phyloP scores from a whole-genome alignment of 2,888 invertebrate genomes.

The Strigamia crassipes region DNA sequence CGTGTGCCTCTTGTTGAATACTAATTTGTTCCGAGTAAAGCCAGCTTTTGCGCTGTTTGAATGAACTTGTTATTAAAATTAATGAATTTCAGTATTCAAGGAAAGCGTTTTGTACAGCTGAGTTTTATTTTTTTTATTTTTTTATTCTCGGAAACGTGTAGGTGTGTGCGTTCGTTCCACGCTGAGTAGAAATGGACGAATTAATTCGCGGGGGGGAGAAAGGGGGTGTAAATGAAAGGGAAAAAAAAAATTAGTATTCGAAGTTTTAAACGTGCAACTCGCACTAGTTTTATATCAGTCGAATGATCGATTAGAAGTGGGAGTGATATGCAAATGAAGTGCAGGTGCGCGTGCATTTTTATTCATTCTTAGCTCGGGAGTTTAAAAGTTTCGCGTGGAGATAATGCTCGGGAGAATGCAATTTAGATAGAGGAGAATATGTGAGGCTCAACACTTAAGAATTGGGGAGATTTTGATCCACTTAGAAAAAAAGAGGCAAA shows the following conservation, averaged over 20 bases:
- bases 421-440: slow-evolving; percentile 18
- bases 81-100: background rate
- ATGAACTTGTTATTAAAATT: slow-evolving; percentile 19
- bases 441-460: slow-evolving; percentile 22
- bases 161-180: background rate
- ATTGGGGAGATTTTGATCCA: slow-evolving; percentile 1
- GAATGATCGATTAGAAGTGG: background rate
- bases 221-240: background rate
- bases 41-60: background rate
- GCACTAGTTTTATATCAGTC: background rate
- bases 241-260: background rate
- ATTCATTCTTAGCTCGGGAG: background rate
- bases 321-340: slow-evolving; percentile 30
- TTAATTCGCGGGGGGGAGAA: background rate
- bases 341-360: background rate
- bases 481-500: background rate
- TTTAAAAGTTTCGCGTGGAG: slow-evolving; percentile 4
- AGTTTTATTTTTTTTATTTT: background rate
- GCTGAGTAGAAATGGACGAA: background rate
- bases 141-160: background rate
- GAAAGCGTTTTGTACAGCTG: background rate
- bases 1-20: background rate
- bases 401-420: slow-evolving; percentile 19
- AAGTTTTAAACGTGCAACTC: background rate
- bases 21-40: background rate